phyloP scores from a whole-genome alignment of 1,140 invertebrate genomes.

The Agrilus planipennis region DNA sequence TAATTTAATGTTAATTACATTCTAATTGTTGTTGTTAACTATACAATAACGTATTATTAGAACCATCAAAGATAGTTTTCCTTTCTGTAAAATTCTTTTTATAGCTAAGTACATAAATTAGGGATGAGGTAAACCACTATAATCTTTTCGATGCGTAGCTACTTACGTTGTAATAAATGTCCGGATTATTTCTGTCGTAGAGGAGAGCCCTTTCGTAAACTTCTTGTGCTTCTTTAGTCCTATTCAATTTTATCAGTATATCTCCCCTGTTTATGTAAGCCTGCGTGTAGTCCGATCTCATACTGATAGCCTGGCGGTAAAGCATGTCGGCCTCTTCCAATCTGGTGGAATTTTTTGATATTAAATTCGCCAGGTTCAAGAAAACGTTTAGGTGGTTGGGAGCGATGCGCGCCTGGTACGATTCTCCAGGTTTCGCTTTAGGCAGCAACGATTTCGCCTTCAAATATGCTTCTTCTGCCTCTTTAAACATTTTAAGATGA shows the following conservation, averaged over 20 bases:
- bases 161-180: conserved; percentile 94
- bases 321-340: conserved; percentile 89
- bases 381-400: conserved; percentile 95
- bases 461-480: conserved; percentile 86
- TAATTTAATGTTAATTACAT: no score
- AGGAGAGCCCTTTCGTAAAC: conserved; percentile 87
- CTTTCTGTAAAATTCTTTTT: no score
- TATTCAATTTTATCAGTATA: conserved; percentile 89
- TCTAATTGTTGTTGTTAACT: no score
- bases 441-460: conserved; percentile 82
- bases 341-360: conserved; percentile 83
- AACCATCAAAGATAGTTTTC: no score
- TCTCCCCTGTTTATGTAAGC: conserved; percentile 96
- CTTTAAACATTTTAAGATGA: conserved; percentile 78
- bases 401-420: conserved; percentile 89
- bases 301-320: conserved; percentile 89
- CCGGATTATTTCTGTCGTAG: conserved; percentile 90
- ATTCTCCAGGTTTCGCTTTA: conserved; percentile 82
- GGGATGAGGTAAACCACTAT: no score
- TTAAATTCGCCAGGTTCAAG: conserved; percentile 88
- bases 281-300: conserved; percentile 94
- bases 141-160: no score
- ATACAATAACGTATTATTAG: no score
- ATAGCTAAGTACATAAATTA: no score
- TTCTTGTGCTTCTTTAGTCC: conserved; percentile 87